Evolutionary conservation across 2,888 invertebrate genomes (phyloP).

Genomic region (Bellardia pandia): DNA sequence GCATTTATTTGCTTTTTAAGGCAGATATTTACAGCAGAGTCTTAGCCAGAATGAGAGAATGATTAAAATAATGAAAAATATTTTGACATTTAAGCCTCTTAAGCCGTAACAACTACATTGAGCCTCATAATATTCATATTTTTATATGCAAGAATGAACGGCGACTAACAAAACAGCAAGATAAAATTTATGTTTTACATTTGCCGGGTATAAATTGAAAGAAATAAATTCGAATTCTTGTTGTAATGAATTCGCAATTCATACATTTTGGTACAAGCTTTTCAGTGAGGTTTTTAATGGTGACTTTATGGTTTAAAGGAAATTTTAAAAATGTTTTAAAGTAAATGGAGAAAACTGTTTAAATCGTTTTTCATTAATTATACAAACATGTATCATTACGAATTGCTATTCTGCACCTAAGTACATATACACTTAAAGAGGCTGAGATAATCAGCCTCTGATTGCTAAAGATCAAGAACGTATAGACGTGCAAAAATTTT

Average conservation of each 20-base stretch:
- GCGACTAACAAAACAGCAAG: background rate
- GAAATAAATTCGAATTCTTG: background rate
- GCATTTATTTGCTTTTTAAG: background rate
- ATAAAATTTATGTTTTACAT: background rate
- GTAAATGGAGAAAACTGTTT: too few species aligned
- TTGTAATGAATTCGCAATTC: conserved; percentile 1
- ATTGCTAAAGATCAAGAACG: too few species aligned
- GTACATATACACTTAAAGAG: too few species aligned
- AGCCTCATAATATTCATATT: background rate
- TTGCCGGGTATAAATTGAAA: conserved; percentile 5
- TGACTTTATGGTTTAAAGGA: too few species aligned
- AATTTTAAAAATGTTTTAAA: too few species aligned
- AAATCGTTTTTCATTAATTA: too few species aligned
- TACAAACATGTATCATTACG: too few species aligned
- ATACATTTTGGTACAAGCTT: background rate
- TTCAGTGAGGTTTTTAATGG: too few species aligned
- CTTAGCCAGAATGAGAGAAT: background rate
- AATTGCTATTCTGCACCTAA: too few species aligned
- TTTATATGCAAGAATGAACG: conserved; percentile 8
- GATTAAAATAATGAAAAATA: conserved; percentile 1
- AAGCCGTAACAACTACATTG: conserved; percentile 40
- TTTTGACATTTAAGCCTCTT: conserved; percentile 63
- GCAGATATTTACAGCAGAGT: background rate
- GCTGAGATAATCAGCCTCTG: too few species aligned
- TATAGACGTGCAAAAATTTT: too few species aligned